These are phyloP conservation scores for Jacana jacana DNA, from an alignment of 2,113 vertebrate species.

Conservation along the genomic window DNA sequence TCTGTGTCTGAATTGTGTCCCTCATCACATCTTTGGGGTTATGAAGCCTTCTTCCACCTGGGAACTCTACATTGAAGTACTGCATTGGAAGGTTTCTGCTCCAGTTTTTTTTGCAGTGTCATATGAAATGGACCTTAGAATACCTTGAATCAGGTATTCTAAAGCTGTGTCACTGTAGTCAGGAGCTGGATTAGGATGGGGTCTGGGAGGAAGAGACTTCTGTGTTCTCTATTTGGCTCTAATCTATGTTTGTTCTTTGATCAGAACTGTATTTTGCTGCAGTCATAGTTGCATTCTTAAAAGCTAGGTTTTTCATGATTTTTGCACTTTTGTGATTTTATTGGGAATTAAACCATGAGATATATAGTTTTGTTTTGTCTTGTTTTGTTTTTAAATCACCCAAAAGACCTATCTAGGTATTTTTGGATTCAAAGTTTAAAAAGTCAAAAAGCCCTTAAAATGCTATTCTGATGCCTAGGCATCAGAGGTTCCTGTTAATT, in stretches of 20 bases:
- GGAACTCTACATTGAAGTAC: not conserved
- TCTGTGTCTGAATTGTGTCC: not conserved
- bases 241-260: not conserved
- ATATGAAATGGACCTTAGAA: not conserved
- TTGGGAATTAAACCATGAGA: not conserved
- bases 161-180: accelerated
- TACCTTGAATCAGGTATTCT: not conserved
- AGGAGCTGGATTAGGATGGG: not conserved
- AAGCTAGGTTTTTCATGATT: not conserved
- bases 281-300: not conserved
- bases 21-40: not conserved
- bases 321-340: not conserved
- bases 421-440: not conserved
- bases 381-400: not conserved
- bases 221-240: not conserved
- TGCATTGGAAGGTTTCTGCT: not conserved
- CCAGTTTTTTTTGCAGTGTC: not conserved
- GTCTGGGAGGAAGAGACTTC: not conserved
- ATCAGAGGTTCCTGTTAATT: not conserved
- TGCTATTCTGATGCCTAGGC: not conserved
- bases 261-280: not conserved
- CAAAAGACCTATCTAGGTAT: not conserved
- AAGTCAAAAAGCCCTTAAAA: not conserved
- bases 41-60: not conserved
- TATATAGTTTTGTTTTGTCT: too few relatives aligned